A percentile compares a stretch with the other conserved stretches of the same genome.
Evolutionary conservation across 2,797 vertebrate species (phyloP).

Genomic region (Cyprinodon diabolis): DNA sequence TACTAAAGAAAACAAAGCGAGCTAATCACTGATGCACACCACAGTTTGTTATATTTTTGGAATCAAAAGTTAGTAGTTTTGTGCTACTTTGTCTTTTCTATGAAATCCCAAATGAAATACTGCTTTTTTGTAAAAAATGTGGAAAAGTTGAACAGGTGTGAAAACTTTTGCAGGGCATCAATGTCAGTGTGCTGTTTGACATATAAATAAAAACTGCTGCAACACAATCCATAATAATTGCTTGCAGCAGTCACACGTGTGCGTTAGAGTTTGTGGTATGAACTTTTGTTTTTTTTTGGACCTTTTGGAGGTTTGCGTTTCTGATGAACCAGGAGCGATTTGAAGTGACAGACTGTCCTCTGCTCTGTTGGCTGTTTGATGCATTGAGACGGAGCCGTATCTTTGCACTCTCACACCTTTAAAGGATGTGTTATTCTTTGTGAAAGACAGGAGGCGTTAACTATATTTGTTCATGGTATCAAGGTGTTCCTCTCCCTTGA

Average conservation of each 20-base stretch:
- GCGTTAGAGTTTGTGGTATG: slow-evolving; percentile 10
- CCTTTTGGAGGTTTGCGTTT: slow-evolving; percentile 27
- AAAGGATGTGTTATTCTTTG: slow-evolving; percentile 17
- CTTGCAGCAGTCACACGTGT: not conserved
- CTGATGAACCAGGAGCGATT: slow-evolving; percentile 53
- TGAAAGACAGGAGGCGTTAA: slow-evolving; percentile 7
- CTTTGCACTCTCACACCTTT: slow-evolving; percentile 31
- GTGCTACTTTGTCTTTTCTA: not conserved
- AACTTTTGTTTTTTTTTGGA: slow-evolving; percentile 3
- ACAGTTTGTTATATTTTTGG: too few species aligned
- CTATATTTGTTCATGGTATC: slow-evolving; percentile 18
- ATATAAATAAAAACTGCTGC: not conserved
- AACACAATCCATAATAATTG: slow-evolving; percentile 12
- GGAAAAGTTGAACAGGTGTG: not conserved
- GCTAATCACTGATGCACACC: too few species aligned
- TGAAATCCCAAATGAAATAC: not conserved
- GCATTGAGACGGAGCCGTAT: slow-evolving; percentile 13
- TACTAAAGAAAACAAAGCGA: too few species aligned
- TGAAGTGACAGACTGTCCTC: slow-evolving; percentile 53
- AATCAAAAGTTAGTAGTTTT: too few species aligned
- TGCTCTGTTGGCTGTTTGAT: slow-evolving; percentile 32
- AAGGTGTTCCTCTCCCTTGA: slow-evolving; percentile 20
- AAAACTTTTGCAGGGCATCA: not conserved
- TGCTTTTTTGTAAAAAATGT: not conserved
- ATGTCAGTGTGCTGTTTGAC: not conserved